Conservation (phyloP, 2,888 invertebrate genomes). For the Noctua fimbriata region DNA sequence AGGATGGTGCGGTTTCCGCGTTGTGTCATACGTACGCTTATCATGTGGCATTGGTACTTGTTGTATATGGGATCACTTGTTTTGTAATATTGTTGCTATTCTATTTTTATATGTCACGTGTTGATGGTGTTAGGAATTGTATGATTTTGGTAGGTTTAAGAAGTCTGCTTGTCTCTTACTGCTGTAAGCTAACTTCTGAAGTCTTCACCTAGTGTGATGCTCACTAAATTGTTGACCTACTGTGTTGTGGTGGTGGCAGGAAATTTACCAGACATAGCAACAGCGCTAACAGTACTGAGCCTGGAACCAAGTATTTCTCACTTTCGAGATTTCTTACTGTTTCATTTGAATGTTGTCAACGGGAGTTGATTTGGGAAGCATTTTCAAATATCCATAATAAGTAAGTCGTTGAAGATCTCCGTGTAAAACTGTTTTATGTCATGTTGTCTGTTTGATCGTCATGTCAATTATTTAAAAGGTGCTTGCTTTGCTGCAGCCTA, state of each 20-base stretch:
- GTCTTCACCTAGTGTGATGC: neutral
- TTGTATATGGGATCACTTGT: conserved; percentile 24
- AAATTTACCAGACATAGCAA: neutral
- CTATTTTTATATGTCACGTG: conserved; percentile 16
- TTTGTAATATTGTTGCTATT: conserved; percentile 14
- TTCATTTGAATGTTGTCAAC: neutral
- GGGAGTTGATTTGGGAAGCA: neutral
- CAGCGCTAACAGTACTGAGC: neutral
- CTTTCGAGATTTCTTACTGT: neutral
- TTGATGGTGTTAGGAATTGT: neutral
- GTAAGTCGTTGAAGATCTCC: neutral
- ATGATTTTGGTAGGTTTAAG: neutral
- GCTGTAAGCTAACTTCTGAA: neutral
- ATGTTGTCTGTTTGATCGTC: neutral
- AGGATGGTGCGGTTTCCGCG: conserved; percentile 60
- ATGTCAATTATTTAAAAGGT: neutral
- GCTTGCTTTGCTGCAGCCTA: neutral
- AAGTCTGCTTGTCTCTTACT: neutral
- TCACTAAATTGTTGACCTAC: neutral
- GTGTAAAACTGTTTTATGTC: neutral
- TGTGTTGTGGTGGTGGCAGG: neutral
- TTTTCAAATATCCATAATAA: neutral
- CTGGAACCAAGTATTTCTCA: neutral
- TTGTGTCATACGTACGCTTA: conserved; percentile 55
- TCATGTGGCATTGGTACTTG: conserved; percentile 52